A percentile compares a stretch with the other conserved stretches of the same genome.
These are phyloP conservation scores for Atherinosoma microstoma DNA, from an alignment of 2,797 vertebrate species.

Conservation along the genomic window DNA sequence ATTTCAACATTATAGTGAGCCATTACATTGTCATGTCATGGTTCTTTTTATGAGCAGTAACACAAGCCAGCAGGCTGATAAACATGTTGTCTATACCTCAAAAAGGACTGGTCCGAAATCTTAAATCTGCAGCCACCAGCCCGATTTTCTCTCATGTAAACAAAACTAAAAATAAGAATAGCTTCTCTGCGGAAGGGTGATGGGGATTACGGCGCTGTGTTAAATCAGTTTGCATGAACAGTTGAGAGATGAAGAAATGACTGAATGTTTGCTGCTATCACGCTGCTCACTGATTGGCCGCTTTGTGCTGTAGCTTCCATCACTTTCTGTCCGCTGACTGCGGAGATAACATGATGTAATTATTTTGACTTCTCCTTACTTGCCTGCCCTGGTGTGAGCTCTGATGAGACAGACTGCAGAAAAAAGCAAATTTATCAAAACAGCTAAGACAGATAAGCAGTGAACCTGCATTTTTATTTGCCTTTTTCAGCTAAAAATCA, in stretches of 20 bases:
- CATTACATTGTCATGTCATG: not conserved
- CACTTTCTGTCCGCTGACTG: conserved; percentile 56
- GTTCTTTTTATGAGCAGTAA: not conserved
- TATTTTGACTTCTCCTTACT: conserved; percentile 66
- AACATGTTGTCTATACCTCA: not conserved
- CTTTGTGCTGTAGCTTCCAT: conserved; percentile 51
- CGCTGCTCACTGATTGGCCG: conserved; percentile 51
- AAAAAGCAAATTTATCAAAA: conserved; percentile 26
- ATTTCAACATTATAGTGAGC: conserved; percentile 19
- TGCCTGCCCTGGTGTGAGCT: conserved; percentile 53
- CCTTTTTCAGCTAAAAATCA: conserved; percentile 1
- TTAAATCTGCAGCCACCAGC: not conserved
- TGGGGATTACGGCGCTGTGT: not conserved
- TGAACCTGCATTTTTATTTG: not conserved
- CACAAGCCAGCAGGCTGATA: not conserved
- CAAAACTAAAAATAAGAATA: not conserved
- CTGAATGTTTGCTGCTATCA: conserved; percentile 19
- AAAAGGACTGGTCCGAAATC: not conserved
- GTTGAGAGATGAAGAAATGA: conserved; percentile 21
- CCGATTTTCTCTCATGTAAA: not conserved
- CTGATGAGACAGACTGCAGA: conserved; percentile 47
- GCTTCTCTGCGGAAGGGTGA: not conserved
- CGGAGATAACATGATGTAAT: conserved; percentile 68
- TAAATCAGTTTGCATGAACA: conserved; percentile 30
- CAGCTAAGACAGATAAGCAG: conserved; percentile 11